Conservation (phyloP, 2,888 invertebrate species). For the Philopedon plagiatum region DNA sequence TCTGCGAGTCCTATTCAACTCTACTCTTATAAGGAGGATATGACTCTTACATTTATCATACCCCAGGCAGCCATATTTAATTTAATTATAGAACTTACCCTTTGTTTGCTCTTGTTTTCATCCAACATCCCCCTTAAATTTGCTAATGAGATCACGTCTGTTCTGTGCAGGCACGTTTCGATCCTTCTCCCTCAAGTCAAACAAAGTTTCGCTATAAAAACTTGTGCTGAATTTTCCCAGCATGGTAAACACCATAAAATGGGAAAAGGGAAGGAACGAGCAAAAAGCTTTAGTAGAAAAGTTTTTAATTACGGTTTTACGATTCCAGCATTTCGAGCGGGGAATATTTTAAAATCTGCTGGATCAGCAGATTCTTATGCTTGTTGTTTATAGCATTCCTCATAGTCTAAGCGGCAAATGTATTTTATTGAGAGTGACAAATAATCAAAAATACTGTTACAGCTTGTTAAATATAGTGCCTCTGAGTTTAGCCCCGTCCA, state of each 20-base stretch:
- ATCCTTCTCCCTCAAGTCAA: conserved; percentile 29
- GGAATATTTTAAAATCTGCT: not conserved
- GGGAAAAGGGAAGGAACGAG: conserved; percentile 21
- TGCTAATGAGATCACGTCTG: conserved; percentile 23
- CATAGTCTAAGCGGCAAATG: not conserved
- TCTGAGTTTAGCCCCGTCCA: no score
- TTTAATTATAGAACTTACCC: not conserved
- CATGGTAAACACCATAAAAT: conserved; percentile 30
- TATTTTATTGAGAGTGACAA: no score
- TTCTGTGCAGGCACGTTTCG: conserved; percentile 13
- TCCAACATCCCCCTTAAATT: conserved; percentile 4
- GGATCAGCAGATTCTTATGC: not conserved
- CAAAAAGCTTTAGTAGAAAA: conserved; percentile 23
- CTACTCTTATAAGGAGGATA: no score
- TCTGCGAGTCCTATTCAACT: no score
- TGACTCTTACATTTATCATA: no score
- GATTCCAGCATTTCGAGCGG: conserved; percentile 2
- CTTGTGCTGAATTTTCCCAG: conserved; percentile 34
- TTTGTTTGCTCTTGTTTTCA: not conserved
- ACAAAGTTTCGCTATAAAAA: conserved; percentile 39
- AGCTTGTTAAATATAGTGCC: no score
- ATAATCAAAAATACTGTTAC: no score
- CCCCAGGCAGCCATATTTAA: not conserved
- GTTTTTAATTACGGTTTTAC: conserved; percentile 21
- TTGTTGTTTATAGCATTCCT: not conserved